Percentiles rank a stretch among this genome's conserved stretches.
Conservation (phyloP, 2,113 vertebrate species). For the Ptychochromis oligacanthus region DNA sequence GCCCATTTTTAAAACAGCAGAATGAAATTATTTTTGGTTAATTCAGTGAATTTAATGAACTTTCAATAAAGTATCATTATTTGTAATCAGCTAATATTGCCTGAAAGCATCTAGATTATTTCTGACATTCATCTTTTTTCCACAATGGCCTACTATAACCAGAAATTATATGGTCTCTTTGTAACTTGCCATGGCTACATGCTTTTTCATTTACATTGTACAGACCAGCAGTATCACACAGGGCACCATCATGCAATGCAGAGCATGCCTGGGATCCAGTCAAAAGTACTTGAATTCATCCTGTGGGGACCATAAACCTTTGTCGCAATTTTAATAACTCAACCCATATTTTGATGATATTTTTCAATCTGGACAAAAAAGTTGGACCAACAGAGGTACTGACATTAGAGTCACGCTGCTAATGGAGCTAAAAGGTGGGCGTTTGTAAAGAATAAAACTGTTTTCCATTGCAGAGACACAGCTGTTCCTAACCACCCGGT, state of each 20-base stretch:
- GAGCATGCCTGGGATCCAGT: background rate
- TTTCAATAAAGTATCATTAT: too few species aligned
- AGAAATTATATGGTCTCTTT: too few species aligned
- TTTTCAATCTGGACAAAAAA: background rate
- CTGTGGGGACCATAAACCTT: background rate
- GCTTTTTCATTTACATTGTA: too few species aligned
- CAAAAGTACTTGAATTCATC: background rate
- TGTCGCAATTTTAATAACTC: background rate
- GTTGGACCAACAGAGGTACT: background rate
- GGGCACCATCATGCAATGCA: background rate
- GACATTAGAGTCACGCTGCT: background rate
- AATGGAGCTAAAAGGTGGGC: conserved; percentile 4
- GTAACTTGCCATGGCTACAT: too few species aligned
- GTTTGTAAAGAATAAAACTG: conserved; percentile 10
- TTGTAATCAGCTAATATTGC: too few species aligned
- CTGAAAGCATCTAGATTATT: too few species aligned
- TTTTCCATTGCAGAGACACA: conserved; percentile 22
- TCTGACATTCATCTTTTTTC: too few species aligned
- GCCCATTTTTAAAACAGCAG: too few species aligned
- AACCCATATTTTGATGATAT: background rate
- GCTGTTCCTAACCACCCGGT: conserved; percentile 36
- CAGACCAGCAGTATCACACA: too few species aligned
- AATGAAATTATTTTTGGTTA: too few species aligned
- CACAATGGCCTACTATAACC: too few species aligned
- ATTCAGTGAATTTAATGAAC: too few species aligned